phyloP scores from a whole-genome alignment of 1,140 invertebrate genomes.

The Acarapis woodi region DNA sequence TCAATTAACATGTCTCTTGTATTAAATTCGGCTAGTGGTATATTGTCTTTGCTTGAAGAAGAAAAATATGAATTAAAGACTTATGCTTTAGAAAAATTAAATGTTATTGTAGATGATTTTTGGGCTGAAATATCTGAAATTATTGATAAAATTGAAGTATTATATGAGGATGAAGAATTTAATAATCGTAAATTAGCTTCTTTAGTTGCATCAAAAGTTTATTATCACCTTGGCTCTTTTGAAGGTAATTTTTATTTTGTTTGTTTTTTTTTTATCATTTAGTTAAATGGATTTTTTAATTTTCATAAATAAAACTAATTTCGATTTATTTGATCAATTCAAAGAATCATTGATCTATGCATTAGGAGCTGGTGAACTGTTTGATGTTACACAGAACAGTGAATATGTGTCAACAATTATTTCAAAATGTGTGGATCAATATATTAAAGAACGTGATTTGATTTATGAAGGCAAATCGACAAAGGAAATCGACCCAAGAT shows the following conservation, averaged over 20 bases:
- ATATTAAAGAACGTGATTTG: conserved; percentile 49
- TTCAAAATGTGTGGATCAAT: conserved; percentile 80
- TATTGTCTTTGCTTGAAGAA: conserved; percentile 81
- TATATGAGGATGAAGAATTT: conserved; percentile 72
- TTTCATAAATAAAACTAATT: neutral
- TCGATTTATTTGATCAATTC: neutral
- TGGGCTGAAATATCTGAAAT: conserved; percentile 96
- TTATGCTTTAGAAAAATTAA: conserved; percentile 62
- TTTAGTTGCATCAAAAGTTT: conserved; percentile 89
- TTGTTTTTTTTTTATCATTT: neutral
- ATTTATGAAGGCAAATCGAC: conserved; percentile 27
- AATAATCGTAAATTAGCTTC: conserved; percentile 63
- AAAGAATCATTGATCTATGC: conserved; percentile 69
- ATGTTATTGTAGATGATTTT: conserved; percentile 83
- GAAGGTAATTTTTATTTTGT: conserved; percentile 20
- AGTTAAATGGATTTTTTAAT: neutral
- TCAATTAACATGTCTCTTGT: too few species aligned
- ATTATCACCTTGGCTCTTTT: conserved; percentile 86
- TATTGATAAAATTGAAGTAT: conserved; percentile 85
- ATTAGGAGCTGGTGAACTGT: conserved; percentile 61
- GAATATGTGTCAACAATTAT: conserved; percentile 93
- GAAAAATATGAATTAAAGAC: conserved; percentile 67
- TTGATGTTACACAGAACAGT: conserved; percentile 66
- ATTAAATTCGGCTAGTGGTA: conserved; percentile 48
- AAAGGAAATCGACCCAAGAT: conserved; percentile 42